These are phyloP conservation scores for Ichneumoninae sp. DNA, from an alignment of 2,888 invertebrate species.

Conservation along the genomic window DNA sequence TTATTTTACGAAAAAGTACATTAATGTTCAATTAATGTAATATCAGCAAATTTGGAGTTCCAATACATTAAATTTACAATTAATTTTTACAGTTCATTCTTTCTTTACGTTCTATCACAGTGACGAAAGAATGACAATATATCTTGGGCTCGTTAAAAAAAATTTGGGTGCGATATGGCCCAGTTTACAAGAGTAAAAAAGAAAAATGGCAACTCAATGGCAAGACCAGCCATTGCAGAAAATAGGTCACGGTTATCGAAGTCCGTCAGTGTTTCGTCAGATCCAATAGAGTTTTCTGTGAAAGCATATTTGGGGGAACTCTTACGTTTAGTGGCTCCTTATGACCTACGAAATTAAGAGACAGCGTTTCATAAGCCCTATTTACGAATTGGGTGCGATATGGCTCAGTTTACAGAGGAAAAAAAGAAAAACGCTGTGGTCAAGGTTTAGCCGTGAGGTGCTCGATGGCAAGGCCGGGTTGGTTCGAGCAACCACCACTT, in stretches of 20 bases:
- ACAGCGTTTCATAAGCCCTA: neutral
- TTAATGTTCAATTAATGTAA: no score
- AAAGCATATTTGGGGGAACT: neutral
- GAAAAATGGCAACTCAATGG: neutral
- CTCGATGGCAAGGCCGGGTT: neutral
- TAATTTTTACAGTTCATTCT: no score
- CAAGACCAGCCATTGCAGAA: neutral
- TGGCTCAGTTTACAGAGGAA: neutral
- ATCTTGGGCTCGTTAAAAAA: neutral
- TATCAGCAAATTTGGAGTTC: no score
- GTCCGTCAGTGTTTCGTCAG: neutral
- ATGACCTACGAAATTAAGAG: neutral
- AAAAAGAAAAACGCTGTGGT: neutral
- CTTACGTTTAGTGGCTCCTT: neutral
- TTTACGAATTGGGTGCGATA: neutral
- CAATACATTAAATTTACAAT: no score
- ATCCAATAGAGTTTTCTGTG: neutral
- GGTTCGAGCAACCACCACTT: neutral
- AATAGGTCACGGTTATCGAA: neutral
- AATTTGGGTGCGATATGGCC: no score
- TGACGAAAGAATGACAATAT: neutral
- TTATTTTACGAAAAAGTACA: no score
- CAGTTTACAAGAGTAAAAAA: no score
- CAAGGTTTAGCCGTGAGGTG: neutral
- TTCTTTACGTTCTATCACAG: no score